Conservation (phyloP, 2,888 invertebrate genomes). For the Tiphia femorata region DNA sequence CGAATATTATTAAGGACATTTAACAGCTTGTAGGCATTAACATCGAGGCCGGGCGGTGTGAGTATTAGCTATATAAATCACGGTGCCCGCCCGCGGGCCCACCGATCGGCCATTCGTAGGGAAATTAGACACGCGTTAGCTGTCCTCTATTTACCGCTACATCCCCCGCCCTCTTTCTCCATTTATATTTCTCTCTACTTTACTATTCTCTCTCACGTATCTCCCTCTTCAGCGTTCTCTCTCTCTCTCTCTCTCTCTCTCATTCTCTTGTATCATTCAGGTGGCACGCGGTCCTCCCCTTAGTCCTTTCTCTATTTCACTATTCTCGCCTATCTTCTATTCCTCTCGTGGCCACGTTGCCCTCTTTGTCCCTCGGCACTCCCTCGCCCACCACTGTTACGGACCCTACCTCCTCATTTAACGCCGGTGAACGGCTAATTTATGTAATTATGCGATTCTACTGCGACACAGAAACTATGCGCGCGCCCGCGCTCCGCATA, state of each 20-base stretch:
- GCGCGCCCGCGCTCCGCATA: slow-evolving; percentile 14
- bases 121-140: slow-evolving; percentile 61
- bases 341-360: background rate
- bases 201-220: too few species aligned
- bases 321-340: too few species aligned
- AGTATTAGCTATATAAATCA: slow-evolving; percentile 60
- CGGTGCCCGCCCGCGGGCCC: slow-evolving; percentile 52
- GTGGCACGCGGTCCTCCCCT: background rate
- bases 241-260: slow-evolving; percentile 15
- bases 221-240: slow-evolving; percentile 20
- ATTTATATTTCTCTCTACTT: slow-evolving; percentile 16
- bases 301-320: too few species aligned
- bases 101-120: slow-evolving; percentile 58
- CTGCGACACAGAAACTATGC: slow-evolving; percentile 34
- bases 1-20: slow-evolving; percentile 53
- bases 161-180: slow-evolving; percentile 17
- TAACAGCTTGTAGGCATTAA: slow-evolving; percentile 56
- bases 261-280: slow-evolving; percentile 5
- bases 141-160: slow-evolving; percentile 18
- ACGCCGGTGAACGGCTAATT: slow-evolving; percentile 47
- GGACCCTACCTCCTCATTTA: slow-evolving; percentile 12
- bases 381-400: background rate
- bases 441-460: slow-evolving; percentile 55
- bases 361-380: background rate
- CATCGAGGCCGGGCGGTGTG: slow-evolving; percentile 39